These are phyloP conservation scores for Chrysolina haemoptera DNA, from an alignment of 2,888 invertebrate species.

Conservation along the genomic window DNA sequence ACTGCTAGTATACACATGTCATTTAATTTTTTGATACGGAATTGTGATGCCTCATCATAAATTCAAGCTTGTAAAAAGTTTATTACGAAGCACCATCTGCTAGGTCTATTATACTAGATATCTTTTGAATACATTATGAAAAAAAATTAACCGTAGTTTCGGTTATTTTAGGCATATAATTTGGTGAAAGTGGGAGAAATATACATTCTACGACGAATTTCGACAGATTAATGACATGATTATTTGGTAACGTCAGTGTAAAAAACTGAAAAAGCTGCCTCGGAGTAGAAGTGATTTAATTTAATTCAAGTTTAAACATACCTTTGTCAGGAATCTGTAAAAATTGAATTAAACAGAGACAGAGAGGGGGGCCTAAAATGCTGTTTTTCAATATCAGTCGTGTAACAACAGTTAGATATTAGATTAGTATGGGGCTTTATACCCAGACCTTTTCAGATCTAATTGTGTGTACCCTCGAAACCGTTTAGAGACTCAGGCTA, in stretches of 20 bases:
- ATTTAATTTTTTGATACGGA: slow-evolving; percentile 32
- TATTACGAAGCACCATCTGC: slow-evolving; percentile 34
- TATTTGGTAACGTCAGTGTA: neutral
- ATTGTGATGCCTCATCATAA: slow-evolving; percentile 34
- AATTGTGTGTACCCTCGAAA: too few relatives aligned
- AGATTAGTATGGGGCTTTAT: too few relatives aligned
- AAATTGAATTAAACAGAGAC: neutral
- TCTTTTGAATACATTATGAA: slow-evolving; percentile 33
- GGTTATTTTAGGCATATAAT: slow-evolving; percentile 12
- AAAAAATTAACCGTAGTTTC: slow-evolving; percentile 28
- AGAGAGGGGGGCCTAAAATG: too few relatives aligned
- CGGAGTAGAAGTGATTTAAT: slow-evolving; percentile 5
- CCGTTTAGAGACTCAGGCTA: too few relatives aligned
- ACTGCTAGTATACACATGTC: slow-evolving; percentile 24
- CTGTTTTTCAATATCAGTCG: too few relatives aligned
- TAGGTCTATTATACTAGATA: slow-evolving; percentile 30
- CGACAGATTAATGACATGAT: slow-evolving; percentile 3
- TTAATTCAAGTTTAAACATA: neutral
- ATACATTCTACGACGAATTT: neutral
- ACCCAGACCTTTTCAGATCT: too few relatives aligned
- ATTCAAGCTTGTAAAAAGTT: slow-evolving; percentile 34
- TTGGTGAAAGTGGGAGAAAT: slow-evolving; percentile 13
- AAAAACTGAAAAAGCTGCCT: slow-evolving; percentile 1
- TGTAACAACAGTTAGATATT: too few relatives aligned
- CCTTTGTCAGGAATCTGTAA: neutral